phyloP scores from a whole-genome alignment of 2,113 vertebrate genomes.

The Craseonycteris thonglongyai region DNA sequence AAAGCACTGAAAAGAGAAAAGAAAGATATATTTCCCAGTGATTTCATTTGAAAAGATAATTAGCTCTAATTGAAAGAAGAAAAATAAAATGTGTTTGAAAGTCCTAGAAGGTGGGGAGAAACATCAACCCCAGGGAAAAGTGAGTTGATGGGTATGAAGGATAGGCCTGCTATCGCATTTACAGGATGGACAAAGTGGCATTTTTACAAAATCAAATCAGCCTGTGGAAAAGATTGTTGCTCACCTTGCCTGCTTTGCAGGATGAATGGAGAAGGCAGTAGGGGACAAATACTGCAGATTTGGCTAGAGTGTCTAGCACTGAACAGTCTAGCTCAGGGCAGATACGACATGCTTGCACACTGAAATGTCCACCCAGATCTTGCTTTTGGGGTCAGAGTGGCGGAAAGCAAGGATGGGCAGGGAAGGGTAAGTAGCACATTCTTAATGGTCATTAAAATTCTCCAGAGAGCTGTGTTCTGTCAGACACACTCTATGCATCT shows the following conservation, averaged over 20 bases:
- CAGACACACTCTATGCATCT: accelerated
- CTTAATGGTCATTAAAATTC: not conserved
- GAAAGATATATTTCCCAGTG: not conserved
- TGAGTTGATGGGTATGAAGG: not conserved
- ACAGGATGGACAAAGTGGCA: not conserved
- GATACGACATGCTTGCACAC: not conserved
- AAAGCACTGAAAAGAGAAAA: not conserved
- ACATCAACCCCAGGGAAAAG: not conserved
- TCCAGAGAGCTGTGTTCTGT: not conserved
- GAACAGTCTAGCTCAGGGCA: not conserved
- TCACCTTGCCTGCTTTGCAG: not conserved
- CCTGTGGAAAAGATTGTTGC: not conserved
- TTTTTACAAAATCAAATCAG: not conserved
- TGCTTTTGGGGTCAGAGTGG: not conserved
- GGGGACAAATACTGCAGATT: accelerated
- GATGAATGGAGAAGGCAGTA: not conserved
- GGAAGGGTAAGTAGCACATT: not conserved
- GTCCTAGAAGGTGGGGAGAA: not conserved
- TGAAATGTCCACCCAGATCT: not conserved
- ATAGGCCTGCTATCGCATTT: not conserved
- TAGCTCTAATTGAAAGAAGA: not conserved
- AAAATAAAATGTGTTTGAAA: not conserved
- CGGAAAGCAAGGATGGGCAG: not conserved
- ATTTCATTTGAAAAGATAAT: not conserved
- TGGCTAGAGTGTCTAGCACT: not conserved